A percentile compares a stretch with the other conserved stretches of the same genome.
Evolutionary conservation across 2,113 vertebrate genomes (phyloP).

Genomic region (Cervus canadensis): DNA sequence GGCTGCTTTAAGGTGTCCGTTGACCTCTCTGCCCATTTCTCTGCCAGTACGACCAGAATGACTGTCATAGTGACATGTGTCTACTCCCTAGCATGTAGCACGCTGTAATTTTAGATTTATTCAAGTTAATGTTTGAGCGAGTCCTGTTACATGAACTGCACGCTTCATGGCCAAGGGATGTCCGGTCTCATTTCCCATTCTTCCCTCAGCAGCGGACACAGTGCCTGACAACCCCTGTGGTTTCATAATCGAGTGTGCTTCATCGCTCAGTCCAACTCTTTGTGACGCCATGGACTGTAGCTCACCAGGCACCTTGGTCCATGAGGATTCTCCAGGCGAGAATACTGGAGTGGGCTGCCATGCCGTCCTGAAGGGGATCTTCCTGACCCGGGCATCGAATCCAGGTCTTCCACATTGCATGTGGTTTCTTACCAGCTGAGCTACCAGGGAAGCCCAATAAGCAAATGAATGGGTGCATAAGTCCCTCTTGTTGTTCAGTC

Average conservation of each 20-base stretch:
- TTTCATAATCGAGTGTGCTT: background rate
- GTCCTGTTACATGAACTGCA: background rate
- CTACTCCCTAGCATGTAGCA: background rate
- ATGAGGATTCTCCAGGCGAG: background rate
- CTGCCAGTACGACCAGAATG: background rate
- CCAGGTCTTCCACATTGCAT: background rate
- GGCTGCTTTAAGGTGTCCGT: background rate
- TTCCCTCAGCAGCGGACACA: background rate
- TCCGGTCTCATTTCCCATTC: background rate
- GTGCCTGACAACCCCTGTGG: background rate
- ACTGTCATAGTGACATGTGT: background rate
- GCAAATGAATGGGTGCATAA: accelerated
- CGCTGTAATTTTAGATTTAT: background rate
- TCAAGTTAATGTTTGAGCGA: background rate
- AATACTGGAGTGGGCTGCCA: background rate
- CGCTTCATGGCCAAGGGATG: background rate
- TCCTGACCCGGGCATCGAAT: accelerated
- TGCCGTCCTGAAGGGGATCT: background rate
- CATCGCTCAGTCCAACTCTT: accelerated
- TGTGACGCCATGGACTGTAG: accelerated
- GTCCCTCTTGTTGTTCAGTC: background rate
- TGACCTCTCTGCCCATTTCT: background rate
- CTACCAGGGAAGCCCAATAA: background rate
- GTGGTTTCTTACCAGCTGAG: background rate
- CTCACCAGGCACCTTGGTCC: accelerated